Evolutionary conservation across 2,113 vertebrate genomes (phyloP).

Genomic region (Pleuronectes platessa): DNA sequence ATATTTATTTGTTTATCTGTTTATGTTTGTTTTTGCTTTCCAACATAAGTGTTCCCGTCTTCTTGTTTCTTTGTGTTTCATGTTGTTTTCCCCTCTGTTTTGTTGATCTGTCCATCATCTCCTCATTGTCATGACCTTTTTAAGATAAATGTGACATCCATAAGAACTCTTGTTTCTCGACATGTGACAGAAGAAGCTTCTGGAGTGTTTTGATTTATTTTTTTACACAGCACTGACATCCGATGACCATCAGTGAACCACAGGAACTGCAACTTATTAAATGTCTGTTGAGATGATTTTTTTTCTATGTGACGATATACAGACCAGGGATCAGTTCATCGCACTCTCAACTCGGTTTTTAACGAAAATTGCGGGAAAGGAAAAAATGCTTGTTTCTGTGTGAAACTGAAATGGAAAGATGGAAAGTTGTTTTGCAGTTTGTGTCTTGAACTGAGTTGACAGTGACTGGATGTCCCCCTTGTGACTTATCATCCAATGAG

Average conservation of each 20-base stretch:
- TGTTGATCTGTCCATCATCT: not conserved
- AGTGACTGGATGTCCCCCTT: conserved; percentile 41
- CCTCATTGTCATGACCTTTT: not conserved
- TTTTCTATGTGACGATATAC: conserved; percentile 21
- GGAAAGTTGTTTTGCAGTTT: conserved; percentile 10
- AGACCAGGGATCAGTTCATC: conserved; percentile 26
- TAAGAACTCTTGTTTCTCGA: conserved; percentile 9
- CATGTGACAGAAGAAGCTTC: not conserved
- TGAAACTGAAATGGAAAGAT: not conserved
- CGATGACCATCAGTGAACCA: conserved; percentile 22
- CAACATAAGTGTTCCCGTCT: not conserved
- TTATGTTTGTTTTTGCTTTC: conserved; percentile 1
- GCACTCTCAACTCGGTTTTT: conserved; percentile 44
- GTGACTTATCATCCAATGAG: conserved; percentile 46
- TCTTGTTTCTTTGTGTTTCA: not conserved
- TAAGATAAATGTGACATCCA: not conserved
- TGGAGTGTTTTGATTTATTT: not conserved
- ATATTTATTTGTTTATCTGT: conserved; percentile 14
- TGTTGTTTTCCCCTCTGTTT: not conserved
- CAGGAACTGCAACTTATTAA: conserved; percentile 26
- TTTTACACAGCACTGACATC: conserved; percentile 16
- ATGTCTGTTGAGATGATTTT: conserved; percentile 6
- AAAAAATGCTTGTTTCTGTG: not conserved
- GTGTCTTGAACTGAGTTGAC: conserved; percentile 28
- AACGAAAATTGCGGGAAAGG: conserved; percentile 3